Evolutionary conservation across 2,888 invertebrate genomes (phyloP).

Genomic region (Lottia gigantea): DNA sequence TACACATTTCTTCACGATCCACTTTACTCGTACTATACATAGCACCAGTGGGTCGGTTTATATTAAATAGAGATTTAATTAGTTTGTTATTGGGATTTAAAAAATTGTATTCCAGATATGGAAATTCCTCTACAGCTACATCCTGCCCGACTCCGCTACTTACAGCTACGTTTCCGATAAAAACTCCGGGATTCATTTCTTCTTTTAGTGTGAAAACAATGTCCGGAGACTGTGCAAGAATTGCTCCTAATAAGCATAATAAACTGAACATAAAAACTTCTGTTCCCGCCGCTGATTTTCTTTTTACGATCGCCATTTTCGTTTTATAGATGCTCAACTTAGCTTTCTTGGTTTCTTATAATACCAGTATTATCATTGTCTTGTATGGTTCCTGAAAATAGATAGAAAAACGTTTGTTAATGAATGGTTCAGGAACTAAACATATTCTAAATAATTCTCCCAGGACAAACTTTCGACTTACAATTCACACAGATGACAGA

Average conservation of each 20-base stretch:
- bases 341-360: too few species aligned
- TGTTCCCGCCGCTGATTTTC: neutral
- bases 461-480: too few species aligned
- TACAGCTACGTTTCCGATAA: slow-evolving; percentile 41
- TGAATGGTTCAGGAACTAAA: too few species aligned
- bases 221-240: neutral
- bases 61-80: slow-evolving; percentile 39
- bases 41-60: slow-evolving; percentile 40
- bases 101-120: slow-evolving; percentile 30
- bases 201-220: slow-evolving; percentile 38
- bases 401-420: too few species aligned
- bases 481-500: too few species aligned
- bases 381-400: too few species aligned
- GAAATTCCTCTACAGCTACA: slow-evolving; percentile 24
- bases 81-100: slow-evolving; percentile 31
- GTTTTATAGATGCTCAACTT: too few species aligned
- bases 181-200: slow-evolving; percentile 36
- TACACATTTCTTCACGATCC: slow-evolving; percentile 47
- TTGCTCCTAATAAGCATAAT: neutral
- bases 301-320: neutral
- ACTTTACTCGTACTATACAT: slow-evolving; percentile 42
- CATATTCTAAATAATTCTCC: too few species aligned
- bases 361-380: too few species aligned
- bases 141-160: slow-evolving; percentile 30
- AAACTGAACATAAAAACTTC: neutral